phyloP scores from a whole-genome alignment of 2,797 vertebrate species.

The Neosalanx taihuensis region DNA sequence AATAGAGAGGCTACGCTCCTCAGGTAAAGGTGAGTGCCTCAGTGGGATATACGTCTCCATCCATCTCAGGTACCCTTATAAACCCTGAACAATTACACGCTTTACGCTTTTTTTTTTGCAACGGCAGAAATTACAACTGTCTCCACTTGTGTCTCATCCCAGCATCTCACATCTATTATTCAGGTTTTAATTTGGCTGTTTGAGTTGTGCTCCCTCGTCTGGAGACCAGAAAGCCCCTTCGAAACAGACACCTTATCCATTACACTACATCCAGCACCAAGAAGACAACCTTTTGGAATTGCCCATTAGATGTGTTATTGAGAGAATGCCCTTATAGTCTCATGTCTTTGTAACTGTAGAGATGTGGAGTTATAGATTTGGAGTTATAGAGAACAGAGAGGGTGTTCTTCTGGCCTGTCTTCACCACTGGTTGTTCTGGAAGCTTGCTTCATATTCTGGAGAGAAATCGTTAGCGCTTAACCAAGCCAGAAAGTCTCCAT shows the following conservation, averaged over 20 bases:
- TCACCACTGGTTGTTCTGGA: constrained; percentile 42
- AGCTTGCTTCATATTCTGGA: constrained; percentile 49
- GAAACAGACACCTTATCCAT: constrained; percentile 78
- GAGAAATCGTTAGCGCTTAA: constrained; percentile 37
- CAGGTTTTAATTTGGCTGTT: constrained; percentile 83
- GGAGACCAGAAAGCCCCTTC: constrained; percentile 72
- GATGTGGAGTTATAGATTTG: background rate
- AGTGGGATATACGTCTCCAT: constrained; percentile 51
- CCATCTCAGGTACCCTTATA: constrained; percentile 62
- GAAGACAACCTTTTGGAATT: constrained; percentile 72
- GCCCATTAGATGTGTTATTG: constrained; percentile 77
- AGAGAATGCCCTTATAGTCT: constrained; percentile 73
- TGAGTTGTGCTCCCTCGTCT: constrained; percentile 77
- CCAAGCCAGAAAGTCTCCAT: constrained; percentile 42
- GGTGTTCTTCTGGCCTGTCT: background rate
- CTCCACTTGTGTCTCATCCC: constrained; percentile 69
- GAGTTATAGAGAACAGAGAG: background rate
- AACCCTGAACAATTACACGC: constrained; percentile 71
- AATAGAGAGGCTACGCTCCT: constrained; percentile 32
- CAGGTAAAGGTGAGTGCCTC: constrained; percentile 59
- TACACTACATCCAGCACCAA: constrained; percentile 74
- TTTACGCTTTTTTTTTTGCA: constrained; percentile 40
- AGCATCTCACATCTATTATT: constrained; percentile 82
- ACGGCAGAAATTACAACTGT: constrained; percentile 75
- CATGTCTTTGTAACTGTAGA: constrained; percentile 76